These are phyloP conservation scores for Xestoiulus laeticollis DNA, from an alignment of 2,888 invertebrate species.

Conservation along the genomic window DNA sequence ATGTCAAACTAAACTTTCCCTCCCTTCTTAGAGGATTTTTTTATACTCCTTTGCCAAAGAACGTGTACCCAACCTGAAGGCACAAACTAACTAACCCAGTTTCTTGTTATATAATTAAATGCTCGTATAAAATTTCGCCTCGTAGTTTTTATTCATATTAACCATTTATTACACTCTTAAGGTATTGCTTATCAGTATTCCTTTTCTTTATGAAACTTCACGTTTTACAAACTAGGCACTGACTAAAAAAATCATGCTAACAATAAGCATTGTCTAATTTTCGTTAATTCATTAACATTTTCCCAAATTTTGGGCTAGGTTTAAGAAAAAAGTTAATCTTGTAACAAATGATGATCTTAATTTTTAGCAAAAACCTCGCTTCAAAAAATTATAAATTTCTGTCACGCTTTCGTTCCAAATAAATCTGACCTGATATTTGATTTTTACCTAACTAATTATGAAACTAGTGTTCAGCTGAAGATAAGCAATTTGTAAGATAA, in stretches of 20 bases:
- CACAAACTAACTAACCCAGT: slow-evolving; percentile 48
- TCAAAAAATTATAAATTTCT: background rate
- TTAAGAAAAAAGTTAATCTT: background rate
- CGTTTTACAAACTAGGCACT: background rate
- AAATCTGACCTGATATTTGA: background rate
- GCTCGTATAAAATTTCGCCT: background rate
- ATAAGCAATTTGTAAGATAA: background rate
- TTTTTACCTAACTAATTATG: background rate
- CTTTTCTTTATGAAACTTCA: background rate
- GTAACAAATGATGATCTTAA: background rate
- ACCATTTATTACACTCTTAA: background rate
- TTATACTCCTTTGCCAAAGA: slow-evolving; percentile 23
- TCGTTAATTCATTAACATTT: slow-evolving; percentile 38
- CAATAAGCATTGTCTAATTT: slow-evolving; percentile 9
- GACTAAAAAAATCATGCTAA: background rate
- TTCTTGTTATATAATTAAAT: slow-evolving; percentile 39
- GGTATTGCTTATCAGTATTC: slow-evolving; percentile 4
- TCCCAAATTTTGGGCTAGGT: background rate
- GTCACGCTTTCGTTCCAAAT: background rate
- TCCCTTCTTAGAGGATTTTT: slow-evolving; percentile 12
- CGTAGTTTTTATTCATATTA: slow-evolving; percentile 1
- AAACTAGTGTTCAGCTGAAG: background rate
- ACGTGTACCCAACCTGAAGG: slow-evolving; percentile 42
- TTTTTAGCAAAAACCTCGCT: background rate
- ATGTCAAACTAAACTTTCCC: slow-evolving; percentile 48